Evolutionary conservation across 2,113 vertebrate genomes (phyloP).

Genomic region (Zootoca vivipara): DNA sequence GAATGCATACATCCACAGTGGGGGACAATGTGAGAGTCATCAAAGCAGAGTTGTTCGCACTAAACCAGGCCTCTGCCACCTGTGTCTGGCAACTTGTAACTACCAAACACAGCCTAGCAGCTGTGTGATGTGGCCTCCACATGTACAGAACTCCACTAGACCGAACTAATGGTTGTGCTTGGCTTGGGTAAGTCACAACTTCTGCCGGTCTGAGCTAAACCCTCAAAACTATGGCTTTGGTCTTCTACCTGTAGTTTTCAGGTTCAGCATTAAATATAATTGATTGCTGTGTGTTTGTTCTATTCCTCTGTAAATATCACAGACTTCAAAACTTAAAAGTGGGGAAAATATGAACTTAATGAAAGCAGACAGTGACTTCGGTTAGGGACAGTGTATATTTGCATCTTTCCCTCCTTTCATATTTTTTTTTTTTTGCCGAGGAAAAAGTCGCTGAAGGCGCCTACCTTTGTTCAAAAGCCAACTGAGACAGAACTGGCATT

Average conservation of each 20-base stretch:
- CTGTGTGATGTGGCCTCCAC: background rate
- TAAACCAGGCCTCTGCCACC: too few relatives aligned
- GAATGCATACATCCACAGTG: conserved; percentile 34
- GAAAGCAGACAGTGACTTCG: conserved; percentile 68
- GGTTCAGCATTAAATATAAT: conserved; percentile 63
- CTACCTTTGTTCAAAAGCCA: conserved; percentile 73
- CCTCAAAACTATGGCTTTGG: conserved; percentile 12
- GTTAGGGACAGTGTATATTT: conserved; percentile 67
- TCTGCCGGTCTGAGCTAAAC: background rate
- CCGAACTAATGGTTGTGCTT: background rate
- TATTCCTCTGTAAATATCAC: conserved; percentile 53
- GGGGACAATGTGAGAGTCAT: background rate
- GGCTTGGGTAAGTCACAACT: background rate
- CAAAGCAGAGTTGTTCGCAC: background rate
- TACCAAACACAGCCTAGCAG: background rate
- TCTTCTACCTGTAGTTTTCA: conserved; percentile 43
- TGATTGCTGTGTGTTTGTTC: conserved; percentile 61
- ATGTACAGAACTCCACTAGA: too few relatives aligned
- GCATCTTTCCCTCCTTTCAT: conserved; percentile 69
- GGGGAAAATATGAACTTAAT: conserved; percentile 60
- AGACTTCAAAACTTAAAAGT: conserved; percentile 61
- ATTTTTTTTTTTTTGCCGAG: conserved; percentile 62
- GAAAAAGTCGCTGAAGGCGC: conserved; percentile 73
- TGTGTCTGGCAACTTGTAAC: background rate
- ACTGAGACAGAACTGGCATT: conserved; percentile 67